Evolutionary conservation across 2,113 vertebrate genomes (phyloP).

Genomic region (Halcyon senegalensis): DNA sequence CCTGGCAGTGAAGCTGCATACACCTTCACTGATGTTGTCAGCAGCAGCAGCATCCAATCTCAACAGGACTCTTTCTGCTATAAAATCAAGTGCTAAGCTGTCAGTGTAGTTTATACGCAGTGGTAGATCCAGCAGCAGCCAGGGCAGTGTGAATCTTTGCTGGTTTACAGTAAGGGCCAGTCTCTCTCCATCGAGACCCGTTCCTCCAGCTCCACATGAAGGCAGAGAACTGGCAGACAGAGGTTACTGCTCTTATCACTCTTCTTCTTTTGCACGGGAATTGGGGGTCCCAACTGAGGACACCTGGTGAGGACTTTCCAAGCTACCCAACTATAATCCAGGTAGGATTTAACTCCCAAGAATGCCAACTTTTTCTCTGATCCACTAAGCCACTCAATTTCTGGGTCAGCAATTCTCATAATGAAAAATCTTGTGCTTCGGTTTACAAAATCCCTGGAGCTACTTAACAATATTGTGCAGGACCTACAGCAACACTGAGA

Average conservation of each 20-base stretch:
- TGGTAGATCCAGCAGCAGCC: neutral
- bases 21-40: neutral
- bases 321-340: constrained; percentile 83
- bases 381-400: neutral
- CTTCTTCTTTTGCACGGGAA: constrained; percentile 74
- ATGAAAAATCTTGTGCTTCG: neutral
- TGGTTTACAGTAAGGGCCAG: neutral
- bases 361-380: neutral
- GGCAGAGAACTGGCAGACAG: neutral
- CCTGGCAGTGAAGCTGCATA: neutral
- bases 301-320: constrained; percentile 86
- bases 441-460: neutral
- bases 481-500: neutral
- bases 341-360: constrained; percentile 68
- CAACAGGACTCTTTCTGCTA: neutral
- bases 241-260: neutral
- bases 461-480: neutral
- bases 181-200: neutral
- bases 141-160: neutral
- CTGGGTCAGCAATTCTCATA: neutral
- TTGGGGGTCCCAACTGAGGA: constrained; percentile 85
- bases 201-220: neutral
- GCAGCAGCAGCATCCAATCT: neutral
- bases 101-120: neutral
- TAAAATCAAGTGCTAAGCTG: neutral